Percentiles rank a stretch among this genome's conserved stretches.
phyloP scores from a whole-genome alignment of 1,140 invertebrate genomes.

The Heliconius himera region DNA sequence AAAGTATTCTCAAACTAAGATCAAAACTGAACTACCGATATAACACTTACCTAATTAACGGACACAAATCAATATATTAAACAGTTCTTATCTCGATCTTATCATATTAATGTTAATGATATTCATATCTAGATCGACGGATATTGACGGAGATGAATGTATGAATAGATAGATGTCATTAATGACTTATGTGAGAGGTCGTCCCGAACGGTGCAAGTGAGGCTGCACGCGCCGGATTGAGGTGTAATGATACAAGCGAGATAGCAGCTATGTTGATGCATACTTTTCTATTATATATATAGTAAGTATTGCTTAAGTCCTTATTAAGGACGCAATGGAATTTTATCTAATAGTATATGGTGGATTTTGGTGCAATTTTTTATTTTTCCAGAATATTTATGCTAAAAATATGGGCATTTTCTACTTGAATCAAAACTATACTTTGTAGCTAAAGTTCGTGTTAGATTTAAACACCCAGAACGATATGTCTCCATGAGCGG shows the following conservation, averaged over 20 bases:
- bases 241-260: not conserved
- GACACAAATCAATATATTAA: not conserved
- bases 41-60: conserved; percentile 4
- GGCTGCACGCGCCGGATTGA: too few species aligned
- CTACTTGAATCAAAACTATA: too few species aligned
- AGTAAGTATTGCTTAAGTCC: not conserved
- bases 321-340: not conserved
- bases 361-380: not conserved
- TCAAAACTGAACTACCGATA: not conserved
- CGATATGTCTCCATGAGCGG: too few species aligned
- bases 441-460: too few species aligned
- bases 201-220: too few species aligned
- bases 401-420: too few species aligned
- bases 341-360: not conserved
- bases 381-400: not conserved
- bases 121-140: too few species aligned
- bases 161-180: conserved; percentile 24
- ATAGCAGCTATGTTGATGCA: not conserved
- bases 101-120: not conserved
- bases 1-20: not conserved
- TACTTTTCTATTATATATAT: not conserved
- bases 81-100: not conserved
- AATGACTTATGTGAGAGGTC: conserved; percentile 22
- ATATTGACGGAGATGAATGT: not conserved
- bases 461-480: too few species aligned